A percentile compares a stretch with the other conserved stretches of the same genome.
Conservation (phyloP, 2,113 vertebrate genomes). For the Myotis davidii region DNA sequence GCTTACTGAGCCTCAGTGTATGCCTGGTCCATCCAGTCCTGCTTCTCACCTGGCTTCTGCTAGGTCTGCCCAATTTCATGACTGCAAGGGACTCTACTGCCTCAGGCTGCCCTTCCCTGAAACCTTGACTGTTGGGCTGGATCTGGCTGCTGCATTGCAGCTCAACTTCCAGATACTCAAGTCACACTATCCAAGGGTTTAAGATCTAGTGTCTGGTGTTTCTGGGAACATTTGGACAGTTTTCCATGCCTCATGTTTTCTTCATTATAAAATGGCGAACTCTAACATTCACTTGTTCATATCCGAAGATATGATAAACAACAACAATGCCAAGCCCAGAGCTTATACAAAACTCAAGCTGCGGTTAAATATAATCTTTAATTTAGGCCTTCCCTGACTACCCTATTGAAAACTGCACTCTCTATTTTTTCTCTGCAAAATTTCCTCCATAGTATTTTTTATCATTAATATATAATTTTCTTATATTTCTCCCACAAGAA, state of each 20-base stretch:
- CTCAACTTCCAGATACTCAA: not conserved
- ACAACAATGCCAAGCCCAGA: not conserved
- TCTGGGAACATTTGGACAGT: not conserved
- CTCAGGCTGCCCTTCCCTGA: not conserved
- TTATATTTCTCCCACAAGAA: not conserved
- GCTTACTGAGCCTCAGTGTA: not conserved
- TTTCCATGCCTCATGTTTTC: not conserved
- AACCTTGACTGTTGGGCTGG: too few species aligned
- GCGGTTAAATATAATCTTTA: not conserved
- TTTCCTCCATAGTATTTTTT: not conserved
- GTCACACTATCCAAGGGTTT: not conserved
- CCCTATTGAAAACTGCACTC: not conserved
- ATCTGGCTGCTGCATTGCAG: not conserved
- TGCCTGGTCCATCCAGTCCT: not conserved
- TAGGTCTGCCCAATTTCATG: not conserved
- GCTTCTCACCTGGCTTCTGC: not conserved
- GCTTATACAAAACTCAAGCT: not conserved
- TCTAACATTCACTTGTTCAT: not conserved
- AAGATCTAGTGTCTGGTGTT: not conserved
- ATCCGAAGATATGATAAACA: not conserved
- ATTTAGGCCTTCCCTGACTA: not conserved
- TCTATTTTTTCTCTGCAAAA: not conserved
- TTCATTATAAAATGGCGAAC: not conserved
- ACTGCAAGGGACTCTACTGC: not conserved
- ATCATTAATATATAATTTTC: not conserved